Evolutionary conservation across 2,888 invertebrate genomes (phyloP), one percentile per base, ranked within the genome.

Genomic region (Xanthia icteritia): DNA sequence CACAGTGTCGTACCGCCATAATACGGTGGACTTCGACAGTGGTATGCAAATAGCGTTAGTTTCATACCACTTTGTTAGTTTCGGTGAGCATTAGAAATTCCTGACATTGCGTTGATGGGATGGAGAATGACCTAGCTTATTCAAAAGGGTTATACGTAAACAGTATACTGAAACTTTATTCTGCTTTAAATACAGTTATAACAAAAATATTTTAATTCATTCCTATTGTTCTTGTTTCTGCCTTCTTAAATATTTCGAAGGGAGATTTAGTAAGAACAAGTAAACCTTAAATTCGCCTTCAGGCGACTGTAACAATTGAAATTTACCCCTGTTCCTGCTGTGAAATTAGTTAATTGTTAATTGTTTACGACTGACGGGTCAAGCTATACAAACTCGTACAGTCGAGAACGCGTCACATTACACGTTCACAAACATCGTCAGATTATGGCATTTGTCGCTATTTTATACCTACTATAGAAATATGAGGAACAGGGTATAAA

Each of bases 61-160:
- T 63, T 36, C 58, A n/a, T 20, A 23, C 11, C 23, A 51, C 63
- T 75, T 73, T 79, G 73, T 81, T 75, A 74, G 75, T 58, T 78
- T 74, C 23, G 63, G 56, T 58, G 13, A 67, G 31, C 67, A 36
- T 42, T 81, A 51, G 48, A 75, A 31, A 79, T 81, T 68, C 81
- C 48, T 67, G 56, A 42, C 27, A 64, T 74, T 58, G 36, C 23
- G 67, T 74, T 48, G 6, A 63, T 17, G 20, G 2, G 23, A 51
- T 27, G 36, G n/a, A n/a, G n/a, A 61, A 79, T 23, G 8, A 1
- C 13, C 23, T 5, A 54, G 31, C 13, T 65, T 65, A 58, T 65
- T 60, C 23, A 65, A 23, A 27, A 71, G 11, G 36, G 27, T 5
- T 11, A 11, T 58, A 36, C 6, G 8, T 23, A 64, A 74, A 54